Evolutionary conservation across 2,113 vertebrate species (phyloP).

Genomic region (Lonchura striata): DNA sequence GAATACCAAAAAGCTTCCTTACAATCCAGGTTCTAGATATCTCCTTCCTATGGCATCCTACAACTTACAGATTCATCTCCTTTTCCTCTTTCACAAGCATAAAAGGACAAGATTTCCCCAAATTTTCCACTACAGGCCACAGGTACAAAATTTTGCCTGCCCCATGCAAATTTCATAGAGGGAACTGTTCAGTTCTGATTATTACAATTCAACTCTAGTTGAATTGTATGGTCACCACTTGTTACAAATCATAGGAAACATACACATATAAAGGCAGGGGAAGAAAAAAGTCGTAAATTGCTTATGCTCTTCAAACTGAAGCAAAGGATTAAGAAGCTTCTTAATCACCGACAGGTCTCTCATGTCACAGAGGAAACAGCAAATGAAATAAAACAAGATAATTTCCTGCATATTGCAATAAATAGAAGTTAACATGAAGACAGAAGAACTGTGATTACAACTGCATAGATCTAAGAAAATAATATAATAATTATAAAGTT

Average conservation of each 20-base stretch:
- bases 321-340: background rate
- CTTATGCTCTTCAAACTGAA: background rate
- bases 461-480: background rate
- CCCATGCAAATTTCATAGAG: background rate
- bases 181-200: background rate
- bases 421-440: background rate
- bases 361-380: background rate
- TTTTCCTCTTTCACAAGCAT: background rate
- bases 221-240: background rate
- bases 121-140: background rate
- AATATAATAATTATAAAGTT: background rate
- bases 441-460: background rate
- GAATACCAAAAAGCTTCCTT: background rate
- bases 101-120: background rate
- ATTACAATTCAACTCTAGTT: background rate
- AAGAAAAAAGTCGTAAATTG: background rate
- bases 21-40: background rate
- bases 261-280: fast-evolving
- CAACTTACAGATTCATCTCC: background rate
- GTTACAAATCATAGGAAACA: background rate
- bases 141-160: background rate
- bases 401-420: background rate
- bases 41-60: background rate
- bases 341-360: background rate
- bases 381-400: background rate